Conservation (phyloP, 1,140 invertebrate species). For the Macrostomum lignano region DNA sequence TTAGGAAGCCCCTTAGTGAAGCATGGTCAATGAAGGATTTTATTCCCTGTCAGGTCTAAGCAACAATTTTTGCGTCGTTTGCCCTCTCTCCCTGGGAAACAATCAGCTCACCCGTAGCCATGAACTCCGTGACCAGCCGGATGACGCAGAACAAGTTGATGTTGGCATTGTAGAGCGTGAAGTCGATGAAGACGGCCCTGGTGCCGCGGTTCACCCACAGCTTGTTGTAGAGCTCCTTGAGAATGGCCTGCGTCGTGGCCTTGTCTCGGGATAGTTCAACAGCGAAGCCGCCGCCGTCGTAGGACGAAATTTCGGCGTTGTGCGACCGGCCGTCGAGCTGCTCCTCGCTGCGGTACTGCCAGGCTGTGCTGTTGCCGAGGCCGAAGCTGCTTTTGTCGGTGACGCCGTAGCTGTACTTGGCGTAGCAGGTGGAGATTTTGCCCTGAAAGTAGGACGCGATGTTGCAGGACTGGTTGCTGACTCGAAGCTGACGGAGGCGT, state of each 20-base stretch:
- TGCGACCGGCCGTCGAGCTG: too few species aligned
- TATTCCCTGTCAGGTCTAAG: too few species aligned
- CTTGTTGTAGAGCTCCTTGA: conserved; percentile 33
- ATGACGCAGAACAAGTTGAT: conserved; percentile 41
- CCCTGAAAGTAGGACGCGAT: conserved; percentile 34
- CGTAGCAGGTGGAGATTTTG: conserved; percentile 35
- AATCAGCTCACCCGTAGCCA: too few species aligned
- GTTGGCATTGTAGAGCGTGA: conserved; percentile 45
- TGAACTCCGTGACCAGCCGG: too few species aligned
- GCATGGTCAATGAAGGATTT: too few species aligned
- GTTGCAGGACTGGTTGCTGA: conserved; percentile 33
- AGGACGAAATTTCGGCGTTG: too few species aligned
- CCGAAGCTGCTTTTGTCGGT: conserved; percentile 28
- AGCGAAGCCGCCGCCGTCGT: conserved; percentile 3
- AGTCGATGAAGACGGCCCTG: conserved; percentile 41
- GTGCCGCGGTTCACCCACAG: conserved; percentile 41
- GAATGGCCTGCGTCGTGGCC: conserved; percentile 10
- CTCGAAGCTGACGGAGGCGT: conserved; percentile 31
- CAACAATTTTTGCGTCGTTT: too few species aligned
- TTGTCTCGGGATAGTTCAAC: conserved; percentile 3
- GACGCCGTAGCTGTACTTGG: conserved; percentile 28
- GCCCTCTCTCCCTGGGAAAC: too few species aligned
- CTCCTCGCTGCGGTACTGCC: too few species aligned
- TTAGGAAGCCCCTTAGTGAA: too few species aligned
- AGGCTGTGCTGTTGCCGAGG: conserved; percentile 9